A percentile compares a stretch with the other conserved stretches of the same genome.
Conservation (phyloP, 2,113 vertebrate genomes). For the Thamnophis sirtalis region DNA sequence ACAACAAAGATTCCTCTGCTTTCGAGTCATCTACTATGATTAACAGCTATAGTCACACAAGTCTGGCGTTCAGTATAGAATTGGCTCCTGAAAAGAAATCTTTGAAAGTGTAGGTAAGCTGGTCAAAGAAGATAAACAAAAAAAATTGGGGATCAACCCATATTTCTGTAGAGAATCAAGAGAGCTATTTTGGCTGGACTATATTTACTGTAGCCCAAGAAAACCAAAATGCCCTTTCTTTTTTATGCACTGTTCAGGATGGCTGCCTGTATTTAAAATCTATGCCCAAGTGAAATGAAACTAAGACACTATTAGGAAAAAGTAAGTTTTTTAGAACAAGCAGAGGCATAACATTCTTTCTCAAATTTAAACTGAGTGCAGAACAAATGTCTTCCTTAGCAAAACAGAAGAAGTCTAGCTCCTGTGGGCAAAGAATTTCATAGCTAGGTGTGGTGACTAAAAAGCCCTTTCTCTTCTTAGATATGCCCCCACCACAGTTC, state of each 20-base stretch:
- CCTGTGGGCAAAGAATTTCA: neutral
- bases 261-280: neutral
- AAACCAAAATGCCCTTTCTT: neutral
- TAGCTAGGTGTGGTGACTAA: neutral
- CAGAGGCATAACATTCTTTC: neutral
- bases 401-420: neutral
- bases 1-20: constrained; percentile 15
- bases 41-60: neutral
- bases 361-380: neutral
- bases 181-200: neutral
- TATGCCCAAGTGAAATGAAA: neutral
- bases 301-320: neutral
- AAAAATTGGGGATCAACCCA: neutral
- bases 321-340: neutral
- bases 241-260: neutral
- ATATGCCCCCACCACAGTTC: neutral
- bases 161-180: neutral
- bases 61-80: neutral
- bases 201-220: neutral
- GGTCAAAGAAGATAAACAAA: neutral
- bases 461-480: neutral
- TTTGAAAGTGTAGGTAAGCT: neutral
- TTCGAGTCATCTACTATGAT: neutral
- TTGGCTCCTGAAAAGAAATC: neutral
- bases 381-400: neutral